These are phyloP conservation scores for Castor canadensis DNA, from an alignment of 2,113 vertebrate genomes.

Conservation along the genomic window DNA sequence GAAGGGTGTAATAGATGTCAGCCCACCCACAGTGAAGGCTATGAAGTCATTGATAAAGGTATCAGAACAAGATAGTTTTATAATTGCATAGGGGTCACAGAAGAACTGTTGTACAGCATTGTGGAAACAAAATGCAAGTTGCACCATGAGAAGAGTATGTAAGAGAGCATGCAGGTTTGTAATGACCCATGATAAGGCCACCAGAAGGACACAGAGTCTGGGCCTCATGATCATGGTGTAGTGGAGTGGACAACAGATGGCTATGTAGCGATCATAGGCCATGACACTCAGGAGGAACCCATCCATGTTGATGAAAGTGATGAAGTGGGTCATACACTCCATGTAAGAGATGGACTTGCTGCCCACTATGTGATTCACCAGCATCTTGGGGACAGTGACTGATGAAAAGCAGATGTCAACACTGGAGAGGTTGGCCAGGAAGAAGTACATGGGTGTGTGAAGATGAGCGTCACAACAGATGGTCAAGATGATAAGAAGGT, in stretches of 20 bases:
- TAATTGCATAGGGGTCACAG: constrained; percentile 54
- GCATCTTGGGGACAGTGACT: constrained; percentile 63
- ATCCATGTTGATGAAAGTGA: constrained; percentile 65
- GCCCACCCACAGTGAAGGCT: not conserved
- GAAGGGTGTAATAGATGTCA: constrained; percentile 53
- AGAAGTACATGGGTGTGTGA: constrained; percentile 69
- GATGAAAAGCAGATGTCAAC: constrained; percentile 64
- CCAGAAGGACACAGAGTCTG: constrained; percentile 56
- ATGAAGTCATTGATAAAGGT: constrained; percentile 28
- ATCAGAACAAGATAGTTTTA: constrained; percentile 61
- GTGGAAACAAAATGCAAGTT: constrained; percentile 44
- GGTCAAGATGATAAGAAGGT: constrained; percentile 52
- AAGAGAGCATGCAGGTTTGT: constrained; percentile 63
- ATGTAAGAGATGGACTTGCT: constrained; percentile 48
- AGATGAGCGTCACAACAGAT: constrained; percentile 58
- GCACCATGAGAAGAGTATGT: constrained; percentile 63
- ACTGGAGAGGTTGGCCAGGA: constrained; percentile 69
- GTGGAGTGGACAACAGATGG: constrained; percentile 44
- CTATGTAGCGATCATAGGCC: constrained; percentile 63
- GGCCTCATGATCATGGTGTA: constrained; percentile 55
- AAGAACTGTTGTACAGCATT: constrained; percentile 63
- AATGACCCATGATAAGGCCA: constrained; percentile 40
- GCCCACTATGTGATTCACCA: constrained; percentile 6
- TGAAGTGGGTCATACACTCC: constrained; percentile 68
- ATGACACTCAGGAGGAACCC: constrained; percentile 65